These are phyloP conservation scores for Tortrix viridana DNA, from an alignment of 2,888 invertebrate species.

Conservation along the genomic window DNA sequence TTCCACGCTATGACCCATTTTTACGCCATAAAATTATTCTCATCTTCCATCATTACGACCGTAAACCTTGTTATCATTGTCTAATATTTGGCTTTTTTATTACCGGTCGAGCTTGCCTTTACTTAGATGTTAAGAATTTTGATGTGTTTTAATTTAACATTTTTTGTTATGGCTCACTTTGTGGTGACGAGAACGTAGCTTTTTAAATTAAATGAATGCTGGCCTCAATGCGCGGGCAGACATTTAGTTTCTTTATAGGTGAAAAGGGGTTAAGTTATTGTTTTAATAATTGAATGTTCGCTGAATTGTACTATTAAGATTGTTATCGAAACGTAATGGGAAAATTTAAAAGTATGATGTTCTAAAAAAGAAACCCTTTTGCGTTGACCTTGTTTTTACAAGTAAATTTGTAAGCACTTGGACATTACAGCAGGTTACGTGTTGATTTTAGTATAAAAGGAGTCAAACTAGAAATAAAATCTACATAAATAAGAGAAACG, in stretches of 20 bases:
- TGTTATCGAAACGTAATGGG: conserved; percentile 26
- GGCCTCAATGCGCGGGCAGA: conserved; percentile 28
- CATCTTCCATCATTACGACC: conserved; percentile 55
- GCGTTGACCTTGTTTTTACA: conserved; percentile 13
- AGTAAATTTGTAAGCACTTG: too few relatives aligned
- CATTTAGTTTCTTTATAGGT: conserved; percentile 39
- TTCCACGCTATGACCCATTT: conserved; percentile 70
- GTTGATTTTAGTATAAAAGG: too few relatives aligned
- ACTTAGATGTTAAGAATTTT: conserved; percentile 37
- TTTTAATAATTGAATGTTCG: conserved; percentile 39
- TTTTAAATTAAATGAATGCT: conserved; percentile 42
- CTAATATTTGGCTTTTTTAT: conserved; percentile 73
- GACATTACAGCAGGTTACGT: too few relatives aligned
- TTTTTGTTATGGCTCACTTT: conserved; percentile 27
- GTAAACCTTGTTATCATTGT: conserved; percentile 67
- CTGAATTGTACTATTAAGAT: conserved; percentile 36
- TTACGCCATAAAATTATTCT: conserved; percentile 68
- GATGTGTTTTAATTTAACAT: conserved; percentile 41
- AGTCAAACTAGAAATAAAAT: too few relatives aligned
- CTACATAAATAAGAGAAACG: too few relatives aligned
- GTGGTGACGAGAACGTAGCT: conserved; percentile 37
- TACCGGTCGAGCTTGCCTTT: conserved; percentile 51
- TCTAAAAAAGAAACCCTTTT: conserved; percentile 5
- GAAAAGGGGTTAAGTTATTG: conserved; percentile 42
- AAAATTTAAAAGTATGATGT: conserved; percentile 23